Evolutionary conservation across 1,140 invertebrate genomes (phyloP), one percentile per base, ranked within the genome.

Genomic region (Nephotettix cincticeps): DNA sequence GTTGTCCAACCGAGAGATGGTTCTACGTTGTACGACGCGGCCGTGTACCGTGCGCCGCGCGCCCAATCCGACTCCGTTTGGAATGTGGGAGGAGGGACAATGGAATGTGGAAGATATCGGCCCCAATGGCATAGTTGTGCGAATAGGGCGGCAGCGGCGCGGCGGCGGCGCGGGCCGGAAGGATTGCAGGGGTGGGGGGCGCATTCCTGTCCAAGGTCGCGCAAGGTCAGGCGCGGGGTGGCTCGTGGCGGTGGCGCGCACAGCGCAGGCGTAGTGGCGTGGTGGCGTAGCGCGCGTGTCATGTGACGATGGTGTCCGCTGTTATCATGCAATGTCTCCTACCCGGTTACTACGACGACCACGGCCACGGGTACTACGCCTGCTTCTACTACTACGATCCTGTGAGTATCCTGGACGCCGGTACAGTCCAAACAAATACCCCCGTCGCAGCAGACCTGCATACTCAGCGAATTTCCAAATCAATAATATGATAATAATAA

Each of bases 361-460:
- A 1, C 56, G 6, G 19, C 4, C 17, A 51, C 21, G 47, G 47
- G 19, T 25, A 28, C 56, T 61, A 61, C 56, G 13, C 21, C 25
- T 61, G n/a, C 56, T 29, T 61, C 56, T 61, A 61, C 56, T 61
- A 61, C 56, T 61, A 61, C 27, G 56, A 61, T n/a, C 2, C n/a
- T 9, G 56, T 61, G 56, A 61, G 56, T 61, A 11, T 29, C 25
- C 4, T 51, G n/a, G 14, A 51, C 19, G 21, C 47, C 32, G 32
- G 32, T 36, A 36, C 14, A n/a, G n/a, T n/a, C n/a, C n/a, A n/a
- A n/a, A n/a, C n/a, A n/a, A n/a, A n/a, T n/a, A n/a, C n/a, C n/a
- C n/a, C n/a, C n/a, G n/a, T n/a, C n/a, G n/a, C n/a, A n/a, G n/a
- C n/a, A n/a, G n/a, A n/a, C n/a, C n/a, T n/a, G n/a, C n/a, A n/a